These are phyloP conservation scores for Omphaloscelis lunosa DNA, from an alignment of 2,888 invertebrate genomes.

Conservation along the genomic window DNA sequence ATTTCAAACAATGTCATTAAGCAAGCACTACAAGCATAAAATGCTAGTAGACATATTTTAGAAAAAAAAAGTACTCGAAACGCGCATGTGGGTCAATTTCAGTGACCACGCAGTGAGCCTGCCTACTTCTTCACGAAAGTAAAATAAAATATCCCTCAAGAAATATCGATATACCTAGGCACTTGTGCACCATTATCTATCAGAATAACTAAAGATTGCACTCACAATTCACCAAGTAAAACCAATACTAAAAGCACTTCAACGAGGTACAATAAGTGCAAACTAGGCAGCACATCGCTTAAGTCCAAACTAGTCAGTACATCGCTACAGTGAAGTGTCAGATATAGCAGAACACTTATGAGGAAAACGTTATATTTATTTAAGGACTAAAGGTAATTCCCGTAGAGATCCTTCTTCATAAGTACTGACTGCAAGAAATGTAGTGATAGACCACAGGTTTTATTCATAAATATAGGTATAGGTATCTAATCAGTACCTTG, in stretches of 20 bases:
- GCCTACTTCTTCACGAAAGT: conserved; percentile 3
- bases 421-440: background rate
- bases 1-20: too few relatives aligned
- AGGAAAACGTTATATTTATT: conserved; percentile 33
- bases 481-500: background rate
- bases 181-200: too few relatives aligned
- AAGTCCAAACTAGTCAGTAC: too few relatives aligned
- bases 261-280: conserved; percentile 16
- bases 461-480: background rate
- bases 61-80: too few relatives aligned
- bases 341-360: conserved; percentile 11
- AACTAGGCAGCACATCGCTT: too few relatives aligned
- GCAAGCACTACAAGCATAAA: too few relatives aligned
- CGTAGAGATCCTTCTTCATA: background rate
- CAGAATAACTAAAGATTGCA: conserved; percentile 29
- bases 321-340: conserved; percentile 4
- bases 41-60: background rate
- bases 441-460: background rate
- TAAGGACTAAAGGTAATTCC: background rate
- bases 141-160: background rate
- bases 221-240: conserved; percentile 40
- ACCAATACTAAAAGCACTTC: conserved; percentile 29
- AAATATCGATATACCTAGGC: too few relatives aligned
- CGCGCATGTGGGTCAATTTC: background rate
- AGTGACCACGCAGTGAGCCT: background rate